Conservation (phyloP, 2,888 invertebrate genomes). For the Podotricha telesiphe region DNA sequence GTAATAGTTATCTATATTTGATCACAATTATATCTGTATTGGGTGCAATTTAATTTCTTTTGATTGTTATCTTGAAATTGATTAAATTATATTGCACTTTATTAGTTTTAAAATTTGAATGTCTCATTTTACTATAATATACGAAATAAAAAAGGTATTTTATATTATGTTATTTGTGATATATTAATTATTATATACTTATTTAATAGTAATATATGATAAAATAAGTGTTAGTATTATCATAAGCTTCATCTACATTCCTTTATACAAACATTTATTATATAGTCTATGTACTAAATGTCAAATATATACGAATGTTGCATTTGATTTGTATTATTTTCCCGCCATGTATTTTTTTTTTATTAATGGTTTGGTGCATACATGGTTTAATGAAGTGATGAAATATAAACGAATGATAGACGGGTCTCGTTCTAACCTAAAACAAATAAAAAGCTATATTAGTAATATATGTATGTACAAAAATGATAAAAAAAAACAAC, state of each 20-base stretch:
- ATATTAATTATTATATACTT: background rate
- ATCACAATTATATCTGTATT: background rate
- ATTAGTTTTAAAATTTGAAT: too few relatives aligned
- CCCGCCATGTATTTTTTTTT: background rate
- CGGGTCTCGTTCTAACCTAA: too few relatives aligned
- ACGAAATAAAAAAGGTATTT: background rate
- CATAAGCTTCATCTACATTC: constrained; percentile 25
- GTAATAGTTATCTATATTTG: background rate
- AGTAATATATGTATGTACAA: too few relatives aligned
- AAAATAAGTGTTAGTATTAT: background rate
- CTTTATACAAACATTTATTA: constrained; percentile 32
- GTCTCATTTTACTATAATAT: background rate
- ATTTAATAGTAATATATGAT: background rate
- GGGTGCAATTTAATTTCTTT: background rate
- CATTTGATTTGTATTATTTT: constrained; percentile 23
- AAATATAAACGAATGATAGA: too few relatives aligned
- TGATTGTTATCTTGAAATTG: too few relatives aligned
- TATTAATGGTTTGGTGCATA: too few relatives aligned
- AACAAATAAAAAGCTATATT: too few relatives aligned
- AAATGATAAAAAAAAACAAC: too few relatives aligned
- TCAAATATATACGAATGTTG: constrained; percentile 31
- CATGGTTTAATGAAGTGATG: too few relatives aligned
- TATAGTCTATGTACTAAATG: constrained; percentile 25
- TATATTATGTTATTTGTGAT: constrained; percentile 1
- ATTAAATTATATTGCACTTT: too few relatives aligned